phyloP scores from a whole-genome alignment of 2,797 vertebrate genomes.

The Pipistrellus pygmaeus region DNA sequence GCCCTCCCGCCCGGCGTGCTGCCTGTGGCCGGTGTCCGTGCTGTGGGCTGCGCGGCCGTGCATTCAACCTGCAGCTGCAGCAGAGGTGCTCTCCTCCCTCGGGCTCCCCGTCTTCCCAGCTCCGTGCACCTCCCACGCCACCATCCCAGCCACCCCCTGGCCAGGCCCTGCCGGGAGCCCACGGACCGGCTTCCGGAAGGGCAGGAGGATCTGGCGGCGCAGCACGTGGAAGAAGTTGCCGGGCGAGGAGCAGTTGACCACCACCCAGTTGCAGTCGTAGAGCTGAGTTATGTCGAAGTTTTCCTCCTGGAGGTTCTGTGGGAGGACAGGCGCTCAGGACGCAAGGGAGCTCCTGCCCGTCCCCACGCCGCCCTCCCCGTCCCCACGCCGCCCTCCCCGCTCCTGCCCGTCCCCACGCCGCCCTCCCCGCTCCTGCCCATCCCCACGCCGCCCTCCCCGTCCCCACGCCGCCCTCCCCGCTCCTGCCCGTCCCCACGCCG shows the following conservation, averaged over 20 bases:
- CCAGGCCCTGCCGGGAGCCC: not conserved
- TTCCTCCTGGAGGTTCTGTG: conserved; percentile 90
- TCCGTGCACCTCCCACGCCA: rapidly evolving
- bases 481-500: no score
- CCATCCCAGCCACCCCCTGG: not conserved
- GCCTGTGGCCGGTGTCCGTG: not conserved
- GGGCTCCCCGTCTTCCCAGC: not conserved
- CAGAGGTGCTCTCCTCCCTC: not conserved
- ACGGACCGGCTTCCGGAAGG: conserved; percentile 97
- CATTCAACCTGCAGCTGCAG: not conserved
- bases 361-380: no score
- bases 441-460: no score
- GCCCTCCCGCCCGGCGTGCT: no score
- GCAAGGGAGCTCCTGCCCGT: not conserved
- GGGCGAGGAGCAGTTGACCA: conserved; percentile 95
- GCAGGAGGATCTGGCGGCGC: conserved; percentile 95
- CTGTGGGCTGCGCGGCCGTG: no score
- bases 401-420: no score
- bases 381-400: no score
- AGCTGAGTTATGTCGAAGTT: conserved; percentile 93
- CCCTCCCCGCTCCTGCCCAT: no score
- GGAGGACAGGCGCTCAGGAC: not conserved
- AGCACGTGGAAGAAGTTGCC: conserved; percentile 97
- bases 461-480: no score
- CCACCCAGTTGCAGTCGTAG: conserved; percentile 97